Base-by-base conservation (phyloP, 1,140 invertebrate species). In the Neodiprion pinetum region DNA sequence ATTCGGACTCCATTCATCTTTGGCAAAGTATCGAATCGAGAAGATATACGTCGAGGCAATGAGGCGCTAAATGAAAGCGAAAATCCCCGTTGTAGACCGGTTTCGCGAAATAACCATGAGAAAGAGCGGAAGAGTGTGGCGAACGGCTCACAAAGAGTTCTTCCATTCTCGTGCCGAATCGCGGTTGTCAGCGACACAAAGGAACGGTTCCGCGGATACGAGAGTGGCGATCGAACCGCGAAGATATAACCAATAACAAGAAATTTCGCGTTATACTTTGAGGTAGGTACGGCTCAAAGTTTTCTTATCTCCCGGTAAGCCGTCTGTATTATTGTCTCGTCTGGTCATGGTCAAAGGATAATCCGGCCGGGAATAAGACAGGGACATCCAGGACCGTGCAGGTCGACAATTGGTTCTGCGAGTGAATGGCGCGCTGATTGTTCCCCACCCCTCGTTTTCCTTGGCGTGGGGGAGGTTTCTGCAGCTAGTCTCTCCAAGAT, bases 371-470 rank as follows among this genome's bases (percentile, higher is more conserved):
- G 53, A 61, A 40, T 40, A 40, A 61, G 53, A 61, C 53, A 61
- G 53, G n/a, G 53, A 61, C 53, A 14, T 61, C n/a, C 53, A 61
- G 53, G 53, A 61, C 53, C n/a, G n/a, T 17, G 53, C 28, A 40
- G 53, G 11, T 17, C 53, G 53, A 61, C 53, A 61, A 61, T 61
- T 61, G 53, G 53, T 61, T 61, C 53, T 61, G 53, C 53, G 53
- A 61, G 53, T 61, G 53, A 61, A 61, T 61, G 53, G 53, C 5
- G 53, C 53, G 53, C n/a, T 61, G 53, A 61, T 61, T 61, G 53
- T 61, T 17, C 53, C 53, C n/a, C 50, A 14, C 50, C 28, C n/a
- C 53, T 61, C 53, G 5, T 14, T 61, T 40, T 2, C 28, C 28
- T 40, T 40, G 28, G 28, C 2, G 5, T 0, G 28, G 28, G 5